Base-by-base conservation (phyloP, 2,113 vertebrate genomes). In the Ailurus styani region DNA sequence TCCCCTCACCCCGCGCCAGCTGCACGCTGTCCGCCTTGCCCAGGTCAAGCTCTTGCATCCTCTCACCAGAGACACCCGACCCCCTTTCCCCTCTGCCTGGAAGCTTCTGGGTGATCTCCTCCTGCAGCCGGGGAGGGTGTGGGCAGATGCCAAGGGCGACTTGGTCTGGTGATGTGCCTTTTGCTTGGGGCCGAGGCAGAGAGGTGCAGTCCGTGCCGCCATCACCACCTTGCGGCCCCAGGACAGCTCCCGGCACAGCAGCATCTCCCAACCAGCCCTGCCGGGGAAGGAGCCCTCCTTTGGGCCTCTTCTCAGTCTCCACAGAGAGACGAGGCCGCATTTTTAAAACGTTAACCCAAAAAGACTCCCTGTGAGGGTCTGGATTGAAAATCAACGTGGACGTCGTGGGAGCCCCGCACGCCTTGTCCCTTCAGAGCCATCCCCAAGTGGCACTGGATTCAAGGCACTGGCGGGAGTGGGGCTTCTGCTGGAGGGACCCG, bases 331-430 rank as follows among this genome's bases (percentile, higher is more conserved):
- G n/a, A 78, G 52, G n/a, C 20, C 27, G 40, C 55, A n/a, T 45
- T 70, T 42, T 72, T 42, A 11, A 84, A 82, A 73, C 4, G 1
- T 50, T 50, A 57, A 25, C 34, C 47, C 20, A 1, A 37, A 31
- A 55, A 9, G 23, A 7, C 2, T 6, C 14, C 21, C 25, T 13
- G 2, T 6, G 66, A 45, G 14, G 86, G 34, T 17, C 37, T 34
- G 17, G 47, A 40, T 3, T 42, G 42, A 45, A 60, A 68, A 57
- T 15, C 64, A 66, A 1, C 1, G 0, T 5, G 62, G 37, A 50
- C 0, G 0, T 2, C 1, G 3, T 8, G 18, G 14, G 31, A 27
- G 29, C 3, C 25, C 23, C 47, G 20, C 1, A 17, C 0, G 5
- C 27, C 60, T 77, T 27, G 50, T 42, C 34, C 34, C 34, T 55